Conservation (phyloP, 2,797 vertebrate species). For the Sebastiscus albofasciatus region DNA sequence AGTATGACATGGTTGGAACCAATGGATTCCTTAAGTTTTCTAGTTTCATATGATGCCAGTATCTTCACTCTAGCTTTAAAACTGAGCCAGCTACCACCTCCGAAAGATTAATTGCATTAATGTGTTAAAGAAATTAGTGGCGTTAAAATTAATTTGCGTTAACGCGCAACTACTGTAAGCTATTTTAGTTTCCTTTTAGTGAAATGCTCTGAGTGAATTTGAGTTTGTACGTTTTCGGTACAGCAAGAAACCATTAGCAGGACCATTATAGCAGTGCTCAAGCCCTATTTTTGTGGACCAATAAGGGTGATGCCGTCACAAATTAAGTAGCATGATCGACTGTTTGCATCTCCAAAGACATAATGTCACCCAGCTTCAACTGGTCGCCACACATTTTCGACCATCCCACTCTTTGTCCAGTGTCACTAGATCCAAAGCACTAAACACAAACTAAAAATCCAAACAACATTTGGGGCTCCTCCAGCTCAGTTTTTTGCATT, state of each 20-base stretch:
- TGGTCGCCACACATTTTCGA: not conserved
- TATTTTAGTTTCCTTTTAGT: no score
- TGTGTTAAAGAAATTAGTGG: not conserved
- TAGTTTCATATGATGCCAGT: no score
- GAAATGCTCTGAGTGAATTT: no score
- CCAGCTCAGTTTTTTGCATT: not conserved
- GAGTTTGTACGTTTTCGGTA: not conserved
- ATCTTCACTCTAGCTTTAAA: no score
- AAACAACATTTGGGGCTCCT: not conserved
- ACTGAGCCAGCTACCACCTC: not conserved
- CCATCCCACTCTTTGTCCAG: not conserved
- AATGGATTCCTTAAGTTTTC: no score
- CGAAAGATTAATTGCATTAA: not conserved
- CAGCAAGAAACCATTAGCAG: no score
- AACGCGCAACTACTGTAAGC: no score
- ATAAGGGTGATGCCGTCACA: not conserved
- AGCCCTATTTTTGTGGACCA: not conserved
- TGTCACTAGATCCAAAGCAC: not conserved
- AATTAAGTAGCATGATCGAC: not conserved
- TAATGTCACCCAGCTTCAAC: not conserved
- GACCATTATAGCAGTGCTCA: not conserved
- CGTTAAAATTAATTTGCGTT: no score
- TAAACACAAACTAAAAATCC: not conserved
- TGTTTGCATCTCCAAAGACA: not conserved
- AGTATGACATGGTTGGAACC: fast-evolving